Evolutionary conservation across 2,797 vertebrate genomes (phyloP).

Genomic region (Onychomys leucogaster): DNA sequence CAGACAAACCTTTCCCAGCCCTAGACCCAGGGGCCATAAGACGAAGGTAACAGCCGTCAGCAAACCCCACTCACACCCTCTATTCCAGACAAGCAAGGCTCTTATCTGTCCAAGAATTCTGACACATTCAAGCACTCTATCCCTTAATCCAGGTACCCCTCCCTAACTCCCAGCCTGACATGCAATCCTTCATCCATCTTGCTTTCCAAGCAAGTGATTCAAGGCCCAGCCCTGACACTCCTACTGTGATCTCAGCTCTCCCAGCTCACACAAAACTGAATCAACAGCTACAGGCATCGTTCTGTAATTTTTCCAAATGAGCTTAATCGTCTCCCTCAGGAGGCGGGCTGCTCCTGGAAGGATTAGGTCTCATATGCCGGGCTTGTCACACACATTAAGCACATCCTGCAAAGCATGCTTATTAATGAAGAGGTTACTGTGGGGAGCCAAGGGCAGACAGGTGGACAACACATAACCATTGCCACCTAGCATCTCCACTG

Average conservation of each 20-base stretch:
- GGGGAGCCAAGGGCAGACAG: background rate
- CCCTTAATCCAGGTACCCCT: background rate
- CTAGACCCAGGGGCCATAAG: background rate
- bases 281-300: background rate
- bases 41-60: background rate
- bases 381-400: background rate
- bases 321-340: conserved; percentile 6
- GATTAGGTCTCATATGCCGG: background rate
- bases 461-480: background rate
- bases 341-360: background rate
- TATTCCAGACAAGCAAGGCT: background rate
- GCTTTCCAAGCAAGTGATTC: background rate
- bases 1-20: background rate
- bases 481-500: background rate
- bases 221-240: background rate
- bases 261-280: background rate
- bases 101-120: background rate
- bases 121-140: background rate
- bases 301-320: conserved; percentile 37
- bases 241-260: background rate
- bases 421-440: background rate
- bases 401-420: background rate
- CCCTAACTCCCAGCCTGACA: background rate
- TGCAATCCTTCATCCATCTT: background rate
- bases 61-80: background rate